Conservation (phyloP, 2,797 vertebrate genomes). For the Typhlichthys eigenmanni region DNA sequence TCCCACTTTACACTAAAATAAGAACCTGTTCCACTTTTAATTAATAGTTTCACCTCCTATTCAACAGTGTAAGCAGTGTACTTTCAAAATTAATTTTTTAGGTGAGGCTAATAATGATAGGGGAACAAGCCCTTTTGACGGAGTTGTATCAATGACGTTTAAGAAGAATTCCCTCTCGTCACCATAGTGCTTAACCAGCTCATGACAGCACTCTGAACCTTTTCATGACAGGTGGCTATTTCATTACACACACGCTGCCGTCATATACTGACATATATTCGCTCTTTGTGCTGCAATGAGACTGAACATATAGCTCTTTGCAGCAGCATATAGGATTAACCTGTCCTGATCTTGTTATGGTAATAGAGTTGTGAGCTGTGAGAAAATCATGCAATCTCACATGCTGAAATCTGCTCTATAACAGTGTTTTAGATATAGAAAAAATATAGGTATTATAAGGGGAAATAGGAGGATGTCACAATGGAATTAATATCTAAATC, state of each 20-base stretch:
- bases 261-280: conserved; percentile 26
- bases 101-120: conserved; percentile 72
- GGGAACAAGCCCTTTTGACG: conserved; percentile 72
- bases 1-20: conserved; percentile 82
- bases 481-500: too few species aligned
- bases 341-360: conserved; percentile 34
- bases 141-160: conserved; percentile 63
- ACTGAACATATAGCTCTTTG: conserved; percentile 28
- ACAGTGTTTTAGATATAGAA: too few species aligned
- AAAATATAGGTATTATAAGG: too few species aligned
- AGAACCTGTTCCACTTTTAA: conserved; percentile 86
- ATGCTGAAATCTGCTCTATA: too few species aligned
- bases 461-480: too few species aligned
- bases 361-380: conserved; percentile 23
- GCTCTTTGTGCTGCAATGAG: conserved; percentile 31
- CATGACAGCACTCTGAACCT: conserved; percentile 40
- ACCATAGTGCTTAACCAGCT: conserved; percentile 49
- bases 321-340: conserved; percentile 41
- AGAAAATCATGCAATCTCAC: not conserved
- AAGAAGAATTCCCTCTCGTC: conserved; percentile 58
- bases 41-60: conserved; percentile 80
- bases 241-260: conserved; percentile 37
- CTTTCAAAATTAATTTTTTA: conserved; percentile 69
- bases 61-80: conserved; percentile 65
- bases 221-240: conserved; percentile 51